These are phyloP conservation scores for Ganaspis sp. DNA, from an alignment of 1,140 invertebrate genomes.

Conservation along the genomic window DNA sequence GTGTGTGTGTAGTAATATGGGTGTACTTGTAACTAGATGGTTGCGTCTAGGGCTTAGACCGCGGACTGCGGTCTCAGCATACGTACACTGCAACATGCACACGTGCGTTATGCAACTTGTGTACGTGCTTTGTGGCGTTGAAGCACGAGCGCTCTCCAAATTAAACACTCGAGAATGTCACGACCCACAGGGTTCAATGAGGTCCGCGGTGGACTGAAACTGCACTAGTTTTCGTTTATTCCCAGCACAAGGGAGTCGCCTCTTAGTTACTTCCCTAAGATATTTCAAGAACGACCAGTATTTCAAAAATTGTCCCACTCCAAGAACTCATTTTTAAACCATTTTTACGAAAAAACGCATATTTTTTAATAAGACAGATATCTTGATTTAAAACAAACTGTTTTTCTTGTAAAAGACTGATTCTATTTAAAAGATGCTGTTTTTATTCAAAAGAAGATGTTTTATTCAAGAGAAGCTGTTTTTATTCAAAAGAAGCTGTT, in stretches of 20 bases:
- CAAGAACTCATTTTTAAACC: too few relatives aligned
- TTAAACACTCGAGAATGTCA: constrained; percentile 56
- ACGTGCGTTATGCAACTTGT: constrained; percentile 32
- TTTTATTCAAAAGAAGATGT: too few relatives aligned
- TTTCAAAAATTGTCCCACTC: too few relatives aligned
- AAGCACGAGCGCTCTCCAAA: constrained; percentile 49
- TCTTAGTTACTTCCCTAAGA: neutral
- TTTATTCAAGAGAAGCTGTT: too few relatives aligned
- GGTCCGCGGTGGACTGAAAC: neutral
- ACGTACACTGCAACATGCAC: constrained; percentile 30
- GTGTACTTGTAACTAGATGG: constrained; percentile 43
- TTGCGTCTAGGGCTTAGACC: constrained; percentile 68
- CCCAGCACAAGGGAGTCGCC: neutral
- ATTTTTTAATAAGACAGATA: too few relatives aligned
- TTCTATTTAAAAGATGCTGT: too few relatives aligned
- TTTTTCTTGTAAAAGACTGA: too few relatives aligned
- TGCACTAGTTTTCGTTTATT: constrained; percentile 15
- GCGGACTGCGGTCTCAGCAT: constrained; percentile 62
- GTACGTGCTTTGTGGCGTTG: neutral
- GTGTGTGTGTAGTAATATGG: constrained; percentile 35
- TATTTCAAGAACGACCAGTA: constrained; percentile 29
- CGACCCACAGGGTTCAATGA: constrained; percentile 9
- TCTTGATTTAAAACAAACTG: too few relatives aligned
- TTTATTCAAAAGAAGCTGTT: too few relatives aligned
- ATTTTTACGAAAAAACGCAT: too few relatives aligned